Evolutionary conservation across 2,113 vertebrate genomes (phyloP).

Genomic region (Pimephales promelas): DNA sequence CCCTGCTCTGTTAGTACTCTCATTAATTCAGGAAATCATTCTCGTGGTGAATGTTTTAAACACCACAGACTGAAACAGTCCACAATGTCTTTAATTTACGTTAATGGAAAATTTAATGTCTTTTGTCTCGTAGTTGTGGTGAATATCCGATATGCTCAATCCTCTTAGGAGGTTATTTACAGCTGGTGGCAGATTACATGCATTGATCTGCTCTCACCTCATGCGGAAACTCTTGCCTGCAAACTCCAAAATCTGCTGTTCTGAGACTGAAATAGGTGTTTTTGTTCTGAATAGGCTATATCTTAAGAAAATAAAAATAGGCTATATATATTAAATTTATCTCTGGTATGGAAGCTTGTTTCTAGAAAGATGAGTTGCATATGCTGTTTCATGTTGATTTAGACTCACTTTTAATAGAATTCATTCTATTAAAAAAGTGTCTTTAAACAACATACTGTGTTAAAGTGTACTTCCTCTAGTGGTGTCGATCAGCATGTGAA

Average conservation of each 20-base stretch:
- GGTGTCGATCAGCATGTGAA: neutral
- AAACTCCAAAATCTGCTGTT: too few relatives aligned
- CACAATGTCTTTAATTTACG: neutral
- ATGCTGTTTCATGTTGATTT: too few relatives aligned
- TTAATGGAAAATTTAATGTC: neutral
- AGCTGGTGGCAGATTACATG: neutral
- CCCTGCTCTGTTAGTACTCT: neutral
- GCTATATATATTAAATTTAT: too few relatives aligned
- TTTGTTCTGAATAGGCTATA: too few relatives aligned
- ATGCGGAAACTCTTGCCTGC: too few relatives aligned
- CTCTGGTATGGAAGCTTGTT: too few relatives aligned
- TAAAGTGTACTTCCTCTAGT: too few relatives aligned
- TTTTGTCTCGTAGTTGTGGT: neutral
- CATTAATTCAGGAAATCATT: neutral
- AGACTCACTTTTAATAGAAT: neutral
- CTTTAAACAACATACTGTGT: neutral
- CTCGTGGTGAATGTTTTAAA: neutral
- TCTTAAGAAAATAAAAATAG: neutral
- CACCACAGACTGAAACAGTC: neutral
- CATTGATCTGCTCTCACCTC: neutral
- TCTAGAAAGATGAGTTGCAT: neutral
- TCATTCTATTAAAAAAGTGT: neutral
- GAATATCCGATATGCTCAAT: neutral
- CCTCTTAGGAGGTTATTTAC: slow-evolving; percentile 21
- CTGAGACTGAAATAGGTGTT: too few relatives aligned